phyloP scores from a whole-genome alignment of 1,140 invertebrate species.

The Anoplophora glabripennis region DNA sequence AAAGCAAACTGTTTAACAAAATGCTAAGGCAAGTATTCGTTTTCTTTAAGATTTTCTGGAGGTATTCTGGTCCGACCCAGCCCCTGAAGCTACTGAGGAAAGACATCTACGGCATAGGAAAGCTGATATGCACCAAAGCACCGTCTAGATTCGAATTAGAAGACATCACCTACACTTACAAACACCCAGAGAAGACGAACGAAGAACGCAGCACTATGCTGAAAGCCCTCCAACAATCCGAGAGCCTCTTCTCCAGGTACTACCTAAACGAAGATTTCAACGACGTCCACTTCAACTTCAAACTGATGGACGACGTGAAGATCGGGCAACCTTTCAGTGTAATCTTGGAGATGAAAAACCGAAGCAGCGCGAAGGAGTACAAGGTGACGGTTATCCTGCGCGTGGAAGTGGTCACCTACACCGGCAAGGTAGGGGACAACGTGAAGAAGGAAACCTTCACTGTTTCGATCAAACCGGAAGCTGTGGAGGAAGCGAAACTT shows the following conservation, averaged over 20 bases:
- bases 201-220: conserved; percentile 82
- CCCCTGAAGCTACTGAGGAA: conserved; percentile 77
- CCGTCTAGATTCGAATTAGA: conserved; percentile 74
- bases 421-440: conserved; percentile 66
- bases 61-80: conserved; percentile 74
- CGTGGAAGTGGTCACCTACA: conserved; percentile 79
- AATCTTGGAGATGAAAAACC: conserved; percentile 69
- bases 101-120: conserved; percentile 75
- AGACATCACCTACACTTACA: conserved; percentile 86
- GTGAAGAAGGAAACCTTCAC: conserved; percentile 71
- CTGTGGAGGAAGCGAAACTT: conserved; percentile 64
- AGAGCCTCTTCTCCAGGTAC: conserved; percentile 79
- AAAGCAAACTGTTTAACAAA: no score
- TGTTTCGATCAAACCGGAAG: conserved; percentile 60
- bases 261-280: conserved; percentile 89
- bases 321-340: conserved; percentile 80
- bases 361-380: conserved; percentile 62
- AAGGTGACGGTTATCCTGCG: conserved; percentile 66
- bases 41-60: conserved; percentile 70
- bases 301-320: conserved; percentile 78
- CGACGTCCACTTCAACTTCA: conserved; percentile 81
- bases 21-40: not conserved
- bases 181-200: conserved; percentile 75
- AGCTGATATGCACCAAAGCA: conserved; percentile 85
- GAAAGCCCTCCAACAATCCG: conserved; percentile 75